Evolutionary conservation across 2,797 vertebrate genomes (phyloP).

Genomic region (Leuciscus waleckii): DNA sequence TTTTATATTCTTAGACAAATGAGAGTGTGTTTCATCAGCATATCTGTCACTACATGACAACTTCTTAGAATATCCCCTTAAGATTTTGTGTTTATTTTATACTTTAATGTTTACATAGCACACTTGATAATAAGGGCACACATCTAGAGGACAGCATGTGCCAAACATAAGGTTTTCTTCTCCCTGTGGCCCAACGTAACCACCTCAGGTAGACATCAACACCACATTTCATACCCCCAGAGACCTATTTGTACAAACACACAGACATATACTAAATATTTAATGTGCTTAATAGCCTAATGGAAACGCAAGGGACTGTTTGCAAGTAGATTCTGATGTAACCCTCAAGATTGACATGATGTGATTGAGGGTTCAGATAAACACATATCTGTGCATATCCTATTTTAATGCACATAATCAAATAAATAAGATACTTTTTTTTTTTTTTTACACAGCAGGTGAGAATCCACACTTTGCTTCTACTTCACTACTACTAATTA

Average conservation of each 20-base stretch:
- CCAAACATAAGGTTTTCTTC: slow-evolving; percentile 29
- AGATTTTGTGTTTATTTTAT: background rate
- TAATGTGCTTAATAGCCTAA: slow-evolving; percentile 30
- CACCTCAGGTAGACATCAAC: background rate
- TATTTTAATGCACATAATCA: background rate
- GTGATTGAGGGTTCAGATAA: slow-evolving; percentile 3
- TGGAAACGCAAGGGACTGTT: slow-evolving; percentile 24
- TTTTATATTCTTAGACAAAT: background rate
- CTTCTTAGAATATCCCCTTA: background rate
- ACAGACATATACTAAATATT: slow-evolving; percentile 44
- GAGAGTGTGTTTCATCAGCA: background rate
- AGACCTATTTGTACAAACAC: slow-evolving; percentile 24
- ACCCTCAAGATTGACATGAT: slow-evolving; percentile 18
- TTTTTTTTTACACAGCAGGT: background rate
- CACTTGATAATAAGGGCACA: background rate
- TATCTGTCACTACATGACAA: too few relatives aligned
- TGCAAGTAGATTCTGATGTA: slow-evolving; percentile 27
- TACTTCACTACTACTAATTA: background rate
- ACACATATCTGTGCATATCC: background rate
- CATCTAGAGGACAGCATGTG: background rate
- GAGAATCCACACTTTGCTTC: background rate
- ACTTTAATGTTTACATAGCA: slow-evolving; percentile 10
- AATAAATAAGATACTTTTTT: background rate
- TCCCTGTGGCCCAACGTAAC: slow-evolving; percentile 8
- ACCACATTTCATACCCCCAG: background rate